Evolutionary conservation across 1,140 invertebrate species (phyloP).

Genomic region (Monomorium pharaonis): DNA sequence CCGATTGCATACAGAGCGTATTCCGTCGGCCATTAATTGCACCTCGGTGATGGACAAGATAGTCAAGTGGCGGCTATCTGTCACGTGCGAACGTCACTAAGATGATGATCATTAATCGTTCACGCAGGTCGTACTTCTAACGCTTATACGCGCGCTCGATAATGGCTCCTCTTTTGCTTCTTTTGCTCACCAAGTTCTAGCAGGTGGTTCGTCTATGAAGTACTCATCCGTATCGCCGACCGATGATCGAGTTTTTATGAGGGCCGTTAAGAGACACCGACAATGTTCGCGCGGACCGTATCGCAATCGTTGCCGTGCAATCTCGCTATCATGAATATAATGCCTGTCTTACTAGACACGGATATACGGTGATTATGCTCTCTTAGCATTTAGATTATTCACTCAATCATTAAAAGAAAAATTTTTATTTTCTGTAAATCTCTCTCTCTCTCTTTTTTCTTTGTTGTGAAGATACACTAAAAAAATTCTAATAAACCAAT

Average conservation of each 20-base stretch:
- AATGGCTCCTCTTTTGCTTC: not conserved
- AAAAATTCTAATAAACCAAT: not conserved
- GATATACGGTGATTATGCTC: not conserved
- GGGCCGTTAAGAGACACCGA: not conserved
- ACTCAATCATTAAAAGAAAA: not conserved
- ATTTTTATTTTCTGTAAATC: not conserved
- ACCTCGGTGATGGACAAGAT: slow-evolving; percentile 40
- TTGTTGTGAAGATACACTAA: not conserved
- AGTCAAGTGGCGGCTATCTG: slow-evolving; percentile 22
- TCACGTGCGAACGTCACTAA: slow-evolving; percentile 28
- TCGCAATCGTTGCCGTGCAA: not conserved
- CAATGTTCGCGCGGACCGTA: not conserved
- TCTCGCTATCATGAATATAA: slow-evolving; percentile 2
- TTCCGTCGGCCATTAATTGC: slow-evolving; percentile 9
- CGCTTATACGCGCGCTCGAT: slow-evolving; percentile 6
- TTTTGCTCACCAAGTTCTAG: not conserved
- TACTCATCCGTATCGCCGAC: not conserved
- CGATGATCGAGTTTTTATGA: slow-evolving; percentile 29
- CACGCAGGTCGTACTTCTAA: not conserved
- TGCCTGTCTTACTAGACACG: not conserved
- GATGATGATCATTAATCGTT: slow-evolving; percentile 43
- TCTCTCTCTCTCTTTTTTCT: not conserved
- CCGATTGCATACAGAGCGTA: not conserved
- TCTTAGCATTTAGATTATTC: not conserved
- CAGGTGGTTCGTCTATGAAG: slow-evolving; percentile 35